These are phyloP conservation scores for Lordiphosa mommai DNA, from an alignment of 1,140 invertebrate species.

Conservation along the genomic window DNA sequence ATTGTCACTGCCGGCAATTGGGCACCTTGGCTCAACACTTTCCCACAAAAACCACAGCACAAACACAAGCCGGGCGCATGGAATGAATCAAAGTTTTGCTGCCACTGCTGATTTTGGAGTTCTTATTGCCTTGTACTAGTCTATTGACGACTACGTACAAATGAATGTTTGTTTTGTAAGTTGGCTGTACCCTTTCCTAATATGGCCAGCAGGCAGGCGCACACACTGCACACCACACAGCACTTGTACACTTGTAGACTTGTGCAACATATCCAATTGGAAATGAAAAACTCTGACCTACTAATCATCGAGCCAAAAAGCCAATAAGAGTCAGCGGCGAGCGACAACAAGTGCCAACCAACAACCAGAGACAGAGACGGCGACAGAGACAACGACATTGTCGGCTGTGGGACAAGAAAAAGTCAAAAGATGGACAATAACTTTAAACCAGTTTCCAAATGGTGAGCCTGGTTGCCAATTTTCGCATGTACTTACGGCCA, in stretches of 20 bases:
- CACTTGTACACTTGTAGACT: conserved; percentile 26
- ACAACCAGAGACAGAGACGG: conserved; percentile 45
- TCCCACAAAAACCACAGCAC: conserved; percentile 39
- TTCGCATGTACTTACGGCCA: conserved; percentile 30
- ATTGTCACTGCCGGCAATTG: conserved; percentile 17
- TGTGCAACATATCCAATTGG: conserved; percentile 75
- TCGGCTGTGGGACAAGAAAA: conserved; percentile 63
- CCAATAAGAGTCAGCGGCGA: conserved; percentile 69
- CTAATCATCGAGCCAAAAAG: conserved; percentile 76
- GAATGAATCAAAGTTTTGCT: conserved; percentile 52
- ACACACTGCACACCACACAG: conserved; percentile 33
- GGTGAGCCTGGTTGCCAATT: conserved; percentile 67
- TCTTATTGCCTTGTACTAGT: conserved; percentile 62
- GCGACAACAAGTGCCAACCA: conserved; percentile 41
- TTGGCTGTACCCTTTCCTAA: conserved; percentile 70
- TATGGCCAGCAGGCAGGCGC: conserved; percentile 45
- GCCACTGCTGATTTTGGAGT: conserved; percentile 38
- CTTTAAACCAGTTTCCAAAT: conserved; percentile 68
- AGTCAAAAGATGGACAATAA: conserved; percentile 74
- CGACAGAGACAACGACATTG: conserved; percentile 41
- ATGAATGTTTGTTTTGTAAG: conserved; percentile 30
- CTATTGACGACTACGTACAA: conserved; percentile 17
- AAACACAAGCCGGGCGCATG: conserved; percentile 10
- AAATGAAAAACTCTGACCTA: conserved; percentile 77
- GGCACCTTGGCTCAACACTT: conserved; percentile 34